Percentiles rank a stretch among this genome's conserved stretches.
phyloP scores from a whole-genome alignment of 2,113 vertebrate species.

The Xenus cinereus region DNA sequence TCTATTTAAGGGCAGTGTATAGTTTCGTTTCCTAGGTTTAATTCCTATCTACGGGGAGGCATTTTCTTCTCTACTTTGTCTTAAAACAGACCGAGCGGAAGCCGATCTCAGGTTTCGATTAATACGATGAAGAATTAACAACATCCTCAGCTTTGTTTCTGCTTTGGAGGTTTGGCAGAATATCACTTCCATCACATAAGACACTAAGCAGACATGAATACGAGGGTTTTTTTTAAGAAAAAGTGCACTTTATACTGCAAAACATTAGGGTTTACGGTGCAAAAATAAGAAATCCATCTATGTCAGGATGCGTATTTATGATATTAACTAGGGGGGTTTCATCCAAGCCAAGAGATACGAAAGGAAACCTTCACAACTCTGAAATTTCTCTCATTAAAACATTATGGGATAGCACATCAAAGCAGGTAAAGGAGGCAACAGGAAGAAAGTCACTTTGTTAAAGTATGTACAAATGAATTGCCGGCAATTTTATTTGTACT shows the following conservation, averaged over 20 bases:
- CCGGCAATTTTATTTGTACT: rapidly evolving
- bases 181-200: background rate
- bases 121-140: background rate
- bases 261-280: background rate
- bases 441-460: background rate
- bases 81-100: background rate
- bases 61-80: background rate
- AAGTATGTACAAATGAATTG: background rate
- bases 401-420: background rate
- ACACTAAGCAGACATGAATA: background rate
- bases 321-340: background rate
- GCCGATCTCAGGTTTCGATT: background rate
- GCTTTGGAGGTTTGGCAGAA: background rate
- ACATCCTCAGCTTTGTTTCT: background rate
- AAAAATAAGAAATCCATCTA: background rate
- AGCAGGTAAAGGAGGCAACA: background rate
- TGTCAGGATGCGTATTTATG: background rate
- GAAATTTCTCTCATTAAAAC: background rate
- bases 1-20: background rate
- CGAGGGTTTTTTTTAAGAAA: background rate
- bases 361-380: background rate
- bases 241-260: conserved; percentile 44
- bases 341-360: background rate
- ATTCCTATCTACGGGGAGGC: background rate
- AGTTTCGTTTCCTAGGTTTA: background rate